Percentiles rank a stretch among this genome's conserved stretches.
Conservation (phyloP, 2,797 vertebrate genomes). For the Pseudochromis fuscus region DNA sequence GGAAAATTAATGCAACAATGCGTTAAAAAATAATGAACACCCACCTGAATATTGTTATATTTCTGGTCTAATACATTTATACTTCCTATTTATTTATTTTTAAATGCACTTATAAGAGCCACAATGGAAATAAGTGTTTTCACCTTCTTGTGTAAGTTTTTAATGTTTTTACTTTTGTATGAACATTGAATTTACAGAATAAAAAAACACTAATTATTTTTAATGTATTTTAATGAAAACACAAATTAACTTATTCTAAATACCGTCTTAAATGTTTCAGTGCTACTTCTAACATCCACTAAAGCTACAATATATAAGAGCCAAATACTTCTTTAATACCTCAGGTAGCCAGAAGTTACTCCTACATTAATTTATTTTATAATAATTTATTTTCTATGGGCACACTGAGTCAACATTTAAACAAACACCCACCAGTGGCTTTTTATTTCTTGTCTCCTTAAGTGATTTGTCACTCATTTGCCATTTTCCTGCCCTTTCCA, state of each 20-base stretch:
- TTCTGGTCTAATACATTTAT: too few relatives aligned
- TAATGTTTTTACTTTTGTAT: too few relatives aligned
- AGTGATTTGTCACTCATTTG: slow-evolving; percentile 1
- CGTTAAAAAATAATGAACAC: slow-evolving; percentile 15
- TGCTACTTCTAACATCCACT: not conserved
- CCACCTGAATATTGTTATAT: slow-evolving; percentile 9
- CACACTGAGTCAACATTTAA: not conserved
- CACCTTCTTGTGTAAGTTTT: too few relatives aligned
- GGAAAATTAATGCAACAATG: slow-evolving; percentile 42
- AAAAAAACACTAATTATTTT: too few relatives aligned
- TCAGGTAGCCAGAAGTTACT: not conserved
- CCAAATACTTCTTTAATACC: not conserved
- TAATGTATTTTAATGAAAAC: not conserved
- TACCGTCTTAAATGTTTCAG: not conserved
- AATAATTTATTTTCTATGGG: not conserved
- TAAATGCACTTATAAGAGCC: too few relatives aligned
- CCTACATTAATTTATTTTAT: not conserved
- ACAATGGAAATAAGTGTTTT: too few relatives aligned
- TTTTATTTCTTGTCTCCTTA: not conserved
- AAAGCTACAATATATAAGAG: not conserved
- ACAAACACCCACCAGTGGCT: not conserved
- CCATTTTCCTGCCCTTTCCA: not conserved
- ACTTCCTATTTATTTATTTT: too few relatives aligned
- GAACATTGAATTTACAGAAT: too few relatives aligned
- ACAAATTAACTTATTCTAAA: not conserved